Evolutionary conservation across 2,797 vertebrate species (phyloP).

Genomic region (Gallinago stenura): DNA sequence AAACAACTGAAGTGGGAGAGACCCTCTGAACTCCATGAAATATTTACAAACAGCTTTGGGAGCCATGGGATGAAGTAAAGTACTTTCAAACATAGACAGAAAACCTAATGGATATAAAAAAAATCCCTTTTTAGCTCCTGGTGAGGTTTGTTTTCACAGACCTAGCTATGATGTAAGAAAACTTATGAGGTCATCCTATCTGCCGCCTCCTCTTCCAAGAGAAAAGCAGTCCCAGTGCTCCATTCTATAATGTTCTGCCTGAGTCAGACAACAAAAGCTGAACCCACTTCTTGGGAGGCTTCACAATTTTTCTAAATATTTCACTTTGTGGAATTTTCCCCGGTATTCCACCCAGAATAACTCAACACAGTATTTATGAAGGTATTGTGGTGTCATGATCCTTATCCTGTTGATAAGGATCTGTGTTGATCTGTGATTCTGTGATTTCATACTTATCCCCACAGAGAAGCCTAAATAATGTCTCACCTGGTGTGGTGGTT

Average conservation of each 20-base stretch:
- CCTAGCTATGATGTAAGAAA: background rate
- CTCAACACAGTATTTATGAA: background rate
- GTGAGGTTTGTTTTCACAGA: conserved; percentile 29
- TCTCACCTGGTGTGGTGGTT: background rate
- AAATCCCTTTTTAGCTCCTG: background rate
- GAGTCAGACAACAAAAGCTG: background rate
- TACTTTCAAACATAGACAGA: conserved; percentile 16
- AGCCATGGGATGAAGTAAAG: conserved; percentile 31
- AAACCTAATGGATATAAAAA: conserved; percentile 49
- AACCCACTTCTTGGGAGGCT: background rate
- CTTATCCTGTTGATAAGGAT: background rate
- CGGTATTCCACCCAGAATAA: background rate
- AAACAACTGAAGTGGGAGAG: conserved; percentile 11
- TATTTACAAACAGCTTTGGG: conserved; percentile 47
- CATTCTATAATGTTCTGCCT: background rate
- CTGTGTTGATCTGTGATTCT: no score
- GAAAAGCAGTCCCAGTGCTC: background rate
- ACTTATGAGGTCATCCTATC: background rate
- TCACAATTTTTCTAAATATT: background rate
- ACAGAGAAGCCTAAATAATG: background rate
- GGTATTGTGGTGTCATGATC: accelerated
- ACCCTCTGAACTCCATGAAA: conserved; percentile 40
- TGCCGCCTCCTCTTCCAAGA: background rate
- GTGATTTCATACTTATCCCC: background rate
- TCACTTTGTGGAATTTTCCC: background rate